phyloP scores from a whole-genome alignment of 2,113 vertebrate species.

The Elephantulus edwardii region DNA sequence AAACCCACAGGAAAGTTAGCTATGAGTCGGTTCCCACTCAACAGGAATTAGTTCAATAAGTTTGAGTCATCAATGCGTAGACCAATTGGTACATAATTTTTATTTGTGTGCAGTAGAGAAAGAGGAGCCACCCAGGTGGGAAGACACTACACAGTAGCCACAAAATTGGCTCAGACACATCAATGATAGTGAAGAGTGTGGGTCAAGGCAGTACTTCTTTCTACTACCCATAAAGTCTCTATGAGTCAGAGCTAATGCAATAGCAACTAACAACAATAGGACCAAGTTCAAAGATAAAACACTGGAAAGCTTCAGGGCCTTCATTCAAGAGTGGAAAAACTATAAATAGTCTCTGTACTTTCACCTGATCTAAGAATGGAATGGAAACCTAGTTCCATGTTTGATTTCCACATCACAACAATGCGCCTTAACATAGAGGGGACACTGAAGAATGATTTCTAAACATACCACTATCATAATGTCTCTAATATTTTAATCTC shows the following conservation, averaged over 20 bases:
- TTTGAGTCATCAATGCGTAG: background rate
- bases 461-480: background rate
- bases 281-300: background rate
- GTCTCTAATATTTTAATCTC: background rate
- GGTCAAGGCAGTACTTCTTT: background rate
- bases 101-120: background rate
- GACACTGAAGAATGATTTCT: background rate
- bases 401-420: background rate
- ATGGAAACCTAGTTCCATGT: accelerated
- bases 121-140: background rate
- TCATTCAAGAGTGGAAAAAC: background rate
- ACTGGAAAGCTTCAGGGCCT: background rate
- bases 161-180: background rate
- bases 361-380: background rate
- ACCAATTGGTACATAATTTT: background rate
- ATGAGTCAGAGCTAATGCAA: background rate
- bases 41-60: too few relatives aligned
- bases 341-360: background rate
- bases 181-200: background rate
- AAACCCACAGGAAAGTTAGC: too few relatives aligned
- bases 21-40: too few relatives aligned
- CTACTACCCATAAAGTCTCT: background rate
- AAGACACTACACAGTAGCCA: background rate
- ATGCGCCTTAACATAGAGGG: background rate
- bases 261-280: background rate